phyloP scores from a whole-genome alignment of 2,113 vertebrate species.

The Helogale parvula region DNA sequence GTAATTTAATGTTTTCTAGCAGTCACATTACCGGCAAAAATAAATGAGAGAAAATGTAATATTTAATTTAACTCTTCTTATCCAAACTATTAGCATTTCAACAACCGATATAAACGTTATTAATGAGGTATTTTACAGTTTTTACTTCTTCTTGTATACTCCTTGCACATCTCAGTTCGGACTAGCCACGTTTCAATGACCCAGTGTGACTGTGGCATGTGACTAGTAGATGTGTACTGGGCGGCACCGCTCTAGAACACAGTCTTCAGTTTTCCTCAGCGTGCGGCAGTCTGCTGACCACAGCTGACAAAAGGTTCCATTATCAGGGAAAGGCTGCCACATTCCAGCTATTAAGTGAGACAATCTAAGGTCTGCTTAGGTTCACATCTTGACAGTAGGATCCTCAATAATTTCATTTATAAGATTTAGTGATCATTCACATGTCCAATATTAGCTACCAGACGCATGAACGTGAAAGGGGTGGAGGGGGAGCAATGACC shows the following conservation, averaged over 20 bases:
- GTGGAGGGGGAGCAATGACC: background rate
- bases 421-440: constrained; percentile 40
- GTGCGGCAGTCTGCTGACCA: background rate
- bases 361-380: constrained; percentile 12
- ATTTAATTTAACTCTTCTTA: background rate
- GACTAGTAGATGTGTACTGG: background rate
- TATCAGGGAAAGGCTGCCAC: constrained; percentile 4
- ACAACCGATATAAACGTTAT: background rate
- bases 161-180: accelerated
- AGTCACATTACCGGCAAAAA: background rate
- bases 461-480: constrained; percentile 17
- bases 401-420: constrained; percentile 53
- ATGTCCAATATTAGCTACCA: background rate
- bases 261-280: background rate
- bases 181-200: background rate
- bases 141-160: background rate
- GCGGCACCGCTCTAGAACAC: background rate
- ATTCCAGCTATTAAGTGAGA: constrained; percentile 7
- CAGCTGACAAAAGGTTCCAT: constrained; percentile 36
- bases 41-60: background rate
- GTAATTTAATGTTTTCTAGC: background rate
- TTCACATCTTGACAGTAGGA: constrained; percentile 45
- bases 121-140: background rate
- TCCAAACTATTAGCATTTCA: background rate
- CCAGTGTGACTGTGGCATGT: background rate